phyloP scores from a whole-genome alignment of 2,113 vertebrate genomes.

The Prolemur simus region DNA sequence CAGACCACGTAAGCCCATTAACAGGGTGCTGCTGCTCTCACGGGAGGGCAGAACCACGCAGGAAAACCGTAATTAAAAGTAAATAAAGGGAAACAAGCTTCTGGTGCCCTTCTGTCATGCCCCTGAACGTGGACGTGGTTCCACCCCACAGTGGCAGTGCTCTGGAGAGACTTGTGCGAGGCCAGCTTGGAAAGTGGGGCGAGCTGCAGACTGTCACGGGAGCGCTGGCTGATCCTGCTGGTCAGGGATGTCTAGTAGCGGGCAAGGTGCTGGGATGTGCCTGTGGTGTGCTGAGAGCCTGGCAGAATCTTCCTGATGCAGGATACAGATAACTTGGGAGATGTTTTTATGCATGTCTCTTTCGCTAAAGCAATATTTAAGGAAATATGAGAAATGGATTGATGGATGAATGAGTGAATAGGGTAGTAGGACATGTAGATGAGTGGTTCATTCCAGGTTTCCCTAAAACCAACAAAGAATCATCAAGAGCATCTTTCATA shows the following conservation, averaged over 20 bases:
- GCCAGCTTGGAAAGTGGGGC: background rate
- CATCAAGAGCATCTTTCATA: background rate
- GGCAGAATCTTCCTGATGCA: background rate
- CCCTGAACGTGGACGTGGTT: background rate
- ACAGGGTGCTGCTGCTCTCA: constrained; percentile 56
- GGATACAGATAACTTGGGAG: background rate
- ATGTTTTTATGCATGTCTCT: background rate
- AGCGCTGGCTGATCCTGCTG: background rate
- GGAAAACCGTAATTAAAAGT: constrained; percentile 83
- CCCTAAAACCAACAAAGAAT: background rate
- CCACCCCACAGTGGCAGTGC: background rate
- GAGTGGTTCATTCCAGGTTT: background rate
- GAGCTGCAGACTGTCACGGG: background rate
- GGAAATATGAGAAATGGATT: background rate
- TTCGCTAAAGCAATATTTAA: background rate
- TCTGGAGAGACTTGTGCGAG: background rate
- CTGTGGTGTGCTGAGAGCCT: background rate
- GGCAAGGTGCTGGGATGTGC: background rate
- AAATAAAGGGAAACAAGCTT: constrained; percentile 80
- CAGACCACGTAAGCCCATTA: constrained; percentile 84
- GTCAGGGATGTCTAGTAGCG: background rate
- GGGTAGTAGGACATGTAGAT: background rate
- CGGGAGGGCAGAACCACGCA: constrained; percentile 53
- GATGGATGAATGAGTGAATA: background rate
- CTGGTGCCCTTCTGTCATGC: background rate